Evolutionary conservation across 2,888 invertebrate species (phyloP).

Genomic region (Pammene fasciana): DNA sequence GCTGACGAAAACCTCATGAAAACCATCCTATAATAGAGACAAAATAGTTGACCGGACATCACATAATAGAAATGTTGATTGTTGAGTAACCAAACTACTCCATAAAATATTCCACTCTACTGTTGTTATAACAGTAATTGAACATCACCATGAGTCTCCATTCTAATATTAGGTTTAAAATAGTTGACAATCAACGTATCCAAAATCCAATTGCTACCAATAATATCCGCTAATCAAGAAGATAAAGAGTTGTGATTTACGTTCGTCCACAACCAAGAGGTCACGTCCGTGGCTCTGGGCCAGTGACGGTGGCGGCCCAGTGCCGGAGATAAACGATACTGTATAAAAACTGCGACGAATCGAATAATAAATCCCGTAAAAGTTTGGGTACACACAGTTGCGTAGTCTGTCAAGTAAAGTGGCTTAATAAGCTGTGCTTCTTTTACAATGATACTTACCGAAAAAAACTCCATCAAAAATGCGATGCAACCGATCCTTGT

Average conservation of each 20-base stretch:
- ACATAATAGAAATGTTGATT: too few relatives aligned
- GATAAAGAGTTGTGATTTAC: conserved; percentile 34
- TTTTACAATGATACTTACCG: neutral
- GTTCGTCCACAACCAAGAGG: conserved; percentile 43
- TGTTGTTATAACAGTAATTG: too few relatives aligned
- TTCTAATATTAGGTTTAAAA: neutral
- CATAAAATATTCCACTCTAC: too few relatives aligned
- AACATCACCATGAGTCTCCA: neutral
- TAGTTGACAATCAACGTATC: neutral
- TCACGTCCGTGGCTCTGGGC: conserved; percentile 57
- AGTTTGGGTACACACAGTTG: conserved; percentile 38
- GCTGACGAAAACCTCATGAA: too few relatives aligned
- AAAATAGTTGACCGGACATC: too few relatives aligned
- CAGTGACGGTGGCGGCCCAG: conserved; percentile 56
- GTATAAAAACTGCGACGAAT: conserved; percentile 53
- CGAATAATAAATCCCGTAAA: conserved; percentile 54
- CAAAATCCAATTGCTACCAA: conserved; percentile 34
- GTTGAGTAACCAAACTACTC: too few relatives aligned
- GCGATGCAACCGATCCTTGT: too few relatives aligned
- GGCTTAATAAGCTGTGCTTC: neutral
- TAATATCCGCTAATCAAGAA: conserved; percentile 43
- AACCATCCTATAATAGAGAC: too few relatives aligned
- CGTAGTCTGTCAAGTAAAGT: neutral
- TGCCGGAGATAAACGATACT: conserved; percentile 52
- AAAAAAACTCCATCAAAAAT: too few relatives aligned